Evolutionary conservation across 1,140 invertebrate genomes (phyloP).

Genomic region (Bombus terrestris): DNA sequence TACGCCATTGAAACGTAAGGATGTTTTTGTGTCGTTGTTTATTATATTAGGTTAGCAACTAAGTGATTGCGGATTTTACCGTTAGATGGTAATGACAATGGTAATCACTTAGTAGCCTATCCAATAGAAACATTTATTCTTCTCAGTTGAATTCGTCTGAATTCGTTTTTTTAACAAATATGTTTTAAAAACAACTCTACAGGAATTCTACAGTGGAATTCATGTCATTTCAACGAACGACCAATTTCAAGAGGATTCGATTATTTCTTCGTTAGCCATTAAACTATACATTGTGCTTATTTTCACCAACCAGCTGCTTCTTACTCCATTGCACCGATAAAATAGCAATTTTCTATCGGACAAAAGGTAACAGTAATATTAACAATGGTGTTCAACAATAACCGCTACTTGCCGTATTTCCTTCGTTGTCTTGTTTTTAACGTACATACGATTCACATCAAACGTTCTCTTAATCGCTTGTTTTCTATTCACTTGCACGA

Average conservation of each 20-base stretch:
- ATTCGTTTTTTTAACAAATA: no score
- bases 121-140: no score
- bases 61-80: no score
- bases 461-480: neutral
- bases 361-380: neutral
- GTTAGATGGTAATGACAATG: no score
- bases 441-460: neutral
- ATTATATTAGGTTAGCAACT: no score
- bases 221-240: neutral
- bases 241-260: neutral
- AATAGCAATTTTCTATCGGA: neutral
- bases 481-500: neutral
- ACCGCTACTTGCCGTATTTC: neutral
- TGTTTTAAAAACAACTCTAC: no score
- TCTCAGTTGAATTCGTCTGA: no score
- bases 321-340: no score
- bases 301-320: neutral
- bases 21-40: no score
- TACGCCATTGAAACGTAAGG: neutral
- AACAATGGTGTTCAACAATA: neutral
- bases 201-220: no score
- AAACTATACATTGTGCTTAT: neutral
- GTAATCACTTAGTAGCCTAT: no score
- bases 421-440: neutral
- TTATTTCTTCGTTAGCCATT: neutral